Evolutionary conservation across 2,797 vertebrate species (phyloP).

Genomic region (Xyrichtys novacula): DNA sequence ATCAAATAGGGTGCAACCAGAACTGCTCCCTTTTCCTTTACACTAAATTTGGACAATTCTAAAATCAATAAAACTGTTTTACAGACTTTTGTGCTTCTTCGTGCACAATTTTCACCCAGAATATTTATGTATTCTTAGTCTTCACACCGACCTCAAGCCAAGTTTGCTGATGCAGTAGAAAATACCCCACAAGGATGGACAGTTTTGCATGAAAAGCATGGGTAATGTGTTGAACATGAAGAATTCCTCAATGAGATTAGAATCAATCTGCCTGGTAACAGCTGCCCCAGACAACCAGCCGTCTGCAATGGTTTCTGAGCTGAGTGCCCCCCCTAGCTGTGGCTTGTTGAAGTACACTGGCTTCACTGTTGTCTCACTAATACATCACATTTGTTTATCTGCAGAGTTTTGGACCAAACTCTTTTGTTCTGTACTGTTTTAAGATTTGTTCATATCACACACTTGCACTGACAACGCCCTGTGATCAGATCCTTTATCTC

Average conservation of each 20-base stretch:
- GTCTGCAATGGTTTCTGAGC: slow-evolving; percentile 27
- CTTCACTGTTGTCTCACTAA: neutral
- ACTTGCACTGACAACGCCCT: no score
- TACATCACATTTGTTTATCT: no score
- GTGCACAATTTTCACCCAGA: neutral
- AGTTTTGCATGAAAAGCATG: neutral
- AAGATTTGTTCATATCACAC: no score
- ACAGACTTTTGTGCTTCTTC: neutral
- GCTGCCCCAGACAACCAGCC: slow-evolving; percentile 3
- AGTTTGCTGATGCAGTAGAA: neutral
- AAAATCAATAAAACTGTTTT: neutral
- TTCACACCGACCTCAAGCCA: neutral
- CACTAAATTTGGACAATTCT: neutral
- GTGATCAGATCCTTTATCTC: no score
- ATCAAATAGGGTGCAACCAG: slow-evolving; percentile 9
- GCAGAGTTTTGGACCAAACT: neutral
- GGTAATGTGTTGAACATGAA: neutral
- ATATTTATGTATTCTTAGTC: neutral
- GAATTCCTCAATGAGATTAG: slow-evolving; percentile 16
- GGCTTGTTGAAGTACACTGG: neutral
- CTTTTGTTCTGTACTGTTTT: no score
- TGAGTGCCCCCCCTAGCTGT: slow-evolving; percentile 65
- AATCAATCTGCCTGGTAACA: slow-evolving; percentile 68
- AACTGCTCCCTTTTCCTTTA: neutral
- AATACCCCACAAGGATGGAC: no score